A percentile compares a stretch with the other conserved stretches of the same genome.
These are phyloP conservation scores for Ceratotherium simum DNA, from an alignment of 2,113 vertebrate genomes.

Conservation along the genomic window DNA sequence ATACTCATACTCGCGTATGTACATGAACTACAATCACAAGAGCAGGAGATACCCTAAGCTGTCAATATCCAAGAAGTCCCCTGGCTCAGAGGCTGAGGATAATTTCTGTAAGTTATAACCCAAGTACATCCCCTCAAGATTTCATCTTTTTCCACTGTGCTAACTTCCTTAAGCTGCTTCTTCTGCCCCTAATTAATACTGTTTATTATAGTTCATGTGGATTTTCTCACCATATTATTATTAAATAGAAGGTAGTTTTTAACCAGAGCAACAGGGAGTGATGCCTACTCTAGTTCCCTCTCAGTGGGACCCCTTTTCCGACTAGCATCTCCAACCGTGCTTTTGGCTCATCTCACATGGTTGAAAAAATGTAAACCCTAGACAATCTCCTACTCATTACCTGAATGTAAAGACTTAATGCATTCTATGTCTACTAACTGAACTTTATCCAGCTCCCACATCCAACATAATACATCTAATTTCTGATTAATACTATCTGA, in stretches of 20 bases:
- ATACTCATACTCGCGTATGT: background rate
- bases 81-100: background rate
- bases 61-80: background rate
- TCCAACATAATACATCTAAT: slow-evolving; percentile 6
- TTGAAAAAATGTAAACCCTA: background rate
- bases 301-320: background rate
- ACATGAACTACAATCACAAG: background rate
- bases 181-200: background rate
- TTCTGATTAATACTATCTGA: slow-evolving; percentile 6
- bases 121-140: background rate
- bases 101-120: background rate
- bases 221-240: slow-evolving; percentile 19
- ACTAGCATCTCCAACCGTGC: background rate
- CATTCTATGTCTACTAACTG: background rate
- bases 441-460: background rate
- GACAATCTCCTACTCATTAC: background rate
- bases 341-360: background rate
- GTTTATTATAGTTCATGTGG: background rate
- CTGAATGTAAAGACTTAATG: slow-evolving; percentile 1
- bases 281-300: background rate
- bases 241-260: slow-evolving; percentile 11
- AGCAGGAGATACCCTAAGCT: background rate
- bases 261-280: background rate
- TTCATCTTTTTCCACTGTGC: background rate
- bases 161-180: background rate